Base-by-base conservation (phyloP, 2,797 vertebrate species). In the Denticeps clupeoides region DNA sequence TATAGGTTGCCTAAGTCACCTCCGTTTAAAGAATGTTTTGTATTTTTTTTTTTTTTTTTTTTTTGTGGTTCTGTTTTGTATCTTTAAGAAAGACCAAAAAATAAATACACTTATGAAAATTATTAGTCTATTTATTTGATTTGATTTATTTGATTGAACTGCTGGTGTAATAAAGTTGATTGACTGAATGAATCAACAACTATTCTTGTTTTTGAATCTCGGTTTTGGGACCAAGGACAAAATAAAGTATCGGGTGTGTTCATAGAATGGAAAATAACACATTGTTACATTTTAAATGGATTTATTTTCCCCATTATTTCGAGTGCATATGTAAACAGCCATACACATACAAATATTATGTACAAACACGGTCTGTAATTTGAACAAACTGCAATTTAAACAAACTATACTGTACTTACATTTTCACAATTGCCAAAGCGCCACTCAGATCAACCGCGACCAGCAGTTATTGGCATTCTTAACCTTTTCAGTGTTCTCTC, bases 11-110 rank as follows among this genome's bases (percentile, higher is more conserved):
- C 71, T 77, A 71, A 57, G 75, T 82, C 75, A 74, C 74, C 68
- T 81, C 71, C 53, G 69, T 83, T n/a, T 82, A 49, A 75, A 72
- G 63, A 71, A 78, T 81, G 75, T 83, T 83, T 82, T 82, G 76
- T 80, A 82, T 79, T 59, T 43, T 58, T 63, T 61, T 57, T 62
- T 62, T 51, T 57, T 79, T 59, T 43, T 58, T 63, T 61, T 57
- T 62, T 62, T 51, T 57, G 59, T 61, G 75, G 75, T 84, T 68
- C 73, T 78, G 77, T 83, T 83, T 83, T 83, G 77, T 84, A 82
- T 79, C 80, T 75, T 80, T 63, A 77, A 74, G 64, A 80, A 80
- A 79, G 65, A 81, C 71, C 79, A 81, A 84, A 82, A 58, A 79
- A 79, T 78, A 80, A 82, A 82, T 74, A 74, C 47, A 73, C 69